Evolutionary conservation across 2,797 vertebrate genomes (phyloP), one percentile per base, ranked within the genome.

Genomic region (Selene dorsalis): DNA sequence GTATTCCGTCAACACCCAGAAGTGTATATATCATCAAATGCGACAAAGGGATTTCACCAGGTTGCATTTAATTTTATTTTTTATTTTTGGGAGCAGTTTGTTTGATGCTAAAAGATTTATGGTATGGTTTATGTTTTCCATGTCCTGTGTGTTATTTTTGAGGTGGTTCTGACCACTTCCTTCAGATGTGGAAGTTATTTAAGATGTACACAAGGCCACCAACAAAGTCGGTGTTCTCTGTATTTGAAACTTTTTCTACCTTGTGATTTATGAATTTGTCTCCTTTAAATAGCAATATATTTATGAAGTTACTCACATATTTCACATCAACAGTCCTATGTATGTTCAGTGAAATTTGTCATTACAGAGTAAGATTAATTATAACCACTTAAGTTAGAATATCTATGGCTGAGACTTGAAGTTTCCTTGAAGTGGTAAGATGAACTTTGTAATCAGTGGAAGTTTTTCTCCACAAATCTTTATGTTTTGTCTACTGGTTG

Each of bases 141-240:
- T 26, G 53, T 20, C 39, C 13, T 47, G 62, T 71, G 50, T 79
- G 73, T 65, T 76, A 56, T 84, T 76, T 78, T 69, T 32, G 14
- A 48, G 73, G 57, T n/a, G 0, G 6, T 52, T 58, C 66, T 72
- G 41, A 74, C 73, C 75, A 79, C 13, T 73, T 17, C 17, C 30
- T 14, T 85, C 60, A 77, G 75, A 69, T 87, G 79, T 87, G 82
- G 79, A 77, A 70, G 38, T 43, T 69, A 83, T 84, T 79, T 75
- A 38, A 77, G 82, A 77, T 67, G 56, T 41, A 57, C 38, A 72
- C 28, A 28, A 43, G 28, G 53, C 18, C 65, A 50, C 77, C 20
- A 69, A 75, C n/a, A 56, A 32, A 76, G 64, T 82, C 8, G 13
- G 59, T 60, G 74, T 35, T 82, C 26, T 53, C 48, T 73, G 4